Evolutionary conservation across 2,113 vertebrate genomes (phyloP), one percentile per base, ranked within the genome.

Genomic region (Cervus canadensis): DNA sequence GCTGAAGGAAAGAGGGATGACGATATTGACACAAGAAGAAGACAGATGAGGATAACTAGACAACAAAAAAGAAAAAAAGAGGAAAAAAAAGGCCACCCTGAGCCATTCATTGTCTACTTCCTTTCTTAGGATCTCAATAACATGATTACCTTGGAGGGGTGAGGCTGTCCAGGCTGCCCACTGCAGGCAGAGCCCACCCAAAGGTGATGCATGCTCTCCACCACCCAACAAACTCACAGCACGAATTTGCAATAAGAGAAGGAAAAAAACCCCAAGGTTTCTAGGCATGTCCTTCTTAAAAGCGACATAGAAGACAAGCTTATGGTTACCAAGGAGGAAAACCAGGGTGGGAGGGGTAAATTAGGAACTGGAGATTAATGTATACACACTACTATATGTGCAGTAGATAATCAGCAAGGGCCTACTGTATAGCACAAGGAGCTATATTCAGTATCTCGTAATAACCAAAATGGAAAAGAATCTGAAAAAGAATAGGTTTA

Each of bases 91-190:
- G 3, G 6, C 43, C 13, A 0, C 17, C 2, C 2, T 48, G 11
- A 76, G 12, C 12, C n/a, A 30, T 54, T 52, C 60, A 15, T 16
- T 19, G 8, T 92, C 83, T 91, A 90, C 78, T 48, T 95, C 85
- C 78, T 79, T 45, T 90, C 94, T 87, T 71, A 82, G 59, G 89
- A 85, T 88, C 96, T 98, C 97, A 99, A 19, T 19, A 71, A 99
- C 98, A 95, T 99, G 99, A 99, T 99, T 99, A 99, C 99, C 98
- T 98, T 98, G 98, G 74, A 97, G 96, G 95, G 96, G 92, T 94
- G 83, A 97, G 78, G 36, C 71, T 28, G 0, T 3, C 11, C 36
- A 54, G 56, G 50, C 92, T n/a, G 56, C 9, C 89, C 71, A 92
- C 95, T 83, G 25, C 56, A 33, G 43, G 15, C 81, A 86, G 83